phyloP scores from a whole-genome alignment of 1,140 invertebrate species.

The Bemisia tabaci region DNA sequence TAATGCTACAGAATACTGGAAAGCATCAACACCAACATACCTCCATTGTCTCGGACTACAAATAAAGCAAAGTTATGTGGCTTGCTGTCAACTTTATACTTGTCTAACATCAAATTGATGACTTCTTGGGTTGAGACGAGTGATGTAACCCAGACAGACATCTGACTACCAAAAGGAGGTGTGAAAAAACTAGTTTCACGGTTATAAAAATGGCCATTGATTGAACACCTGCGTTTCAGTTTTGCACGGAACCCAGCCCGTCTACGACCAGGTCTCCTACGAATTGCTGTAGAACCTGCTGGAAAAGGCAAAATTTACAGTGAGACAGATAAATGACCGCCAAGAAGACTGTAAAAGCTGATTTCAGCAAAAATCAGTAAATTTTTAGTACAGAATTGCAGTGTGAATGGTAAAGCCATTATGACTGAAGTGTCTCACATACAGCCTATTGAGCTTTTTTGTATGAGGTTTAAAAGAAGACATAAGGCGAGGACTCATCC shows the following conservation, averaged over 20 bases:
- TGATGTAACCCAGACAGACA: constrained; percentile 73
- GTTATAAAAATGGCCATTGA: constrained; percentile 80
- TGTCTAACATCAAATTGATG: constrained; percentile 70
- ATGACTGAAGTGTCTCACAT: too few species aligned
- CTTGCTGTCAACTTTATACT: constrained; percentile 72
- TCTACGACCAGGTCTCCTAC: constrained; percentile 49
- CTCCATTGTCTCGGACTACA: constrained; percentile 68
- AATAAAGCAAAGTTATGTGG: constrained; percentile 67
- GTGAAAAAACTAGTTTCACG: constrained; percentile 78
- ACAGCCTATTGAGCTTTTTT: too few species aligned
- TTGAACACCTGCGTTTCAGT: constrained; percentile 62
- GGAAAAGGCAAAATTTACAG: constrained; percentile 1
- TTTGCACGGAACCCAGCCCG: constrained; percentile 41
- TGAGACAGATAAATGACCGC: too few species aligned
- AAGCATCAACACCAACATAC: constrained; percentile 38
- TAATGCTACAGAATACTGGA: too few species aligned
- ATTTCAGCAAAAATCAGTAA: too few species aligned
- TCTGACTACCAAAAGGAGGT: constrained; percentile 67
- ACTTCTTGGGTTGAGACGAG: constrained; percentile 66
- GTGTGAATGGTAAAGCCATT: too few species aligned
- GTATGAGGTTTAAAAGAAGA: too few species aligned
- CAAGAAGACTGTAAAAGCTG: too few species aligned
- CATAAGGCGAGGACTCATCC: too few species aligned
- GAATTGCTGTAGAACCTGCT: constrained; percentile 51
- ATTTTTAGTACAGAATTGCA: too few species aligned